These are phyloP conservation scores for Drosophila nebulosa DNA, from an alignment of 1,140 invertebrate genomes.

Conservation along the genomic window DNA sequence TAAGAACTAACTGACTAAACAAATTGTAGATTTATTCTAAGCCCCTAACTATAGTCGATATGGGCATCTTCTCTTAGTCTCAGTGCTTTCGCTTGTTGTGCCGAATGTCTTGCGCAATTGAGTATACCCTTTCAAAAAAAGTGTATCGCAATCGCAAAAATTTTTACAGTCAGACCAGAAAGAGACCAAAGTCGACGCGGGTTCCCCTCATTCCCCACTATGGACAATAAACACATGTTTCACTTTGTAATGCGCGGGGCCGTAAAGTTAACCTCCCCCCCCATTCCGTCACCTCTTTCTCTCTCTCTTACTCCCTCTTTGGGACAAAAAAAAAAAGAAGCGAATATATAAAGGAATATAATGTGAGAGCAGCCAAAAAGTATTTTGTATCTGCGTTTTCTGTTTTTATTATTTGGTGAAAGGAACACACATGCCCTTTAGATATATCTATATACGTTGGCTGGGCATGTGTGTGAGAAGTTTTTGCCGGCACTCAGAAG, in stretches of 20 bases:
- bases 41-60: too few relatives aligned
- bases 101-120: neutral
- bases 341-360: constrained; percentile 27
- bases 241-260: constrained; percentile 71
- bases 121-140: neutral
- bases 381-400: constrained; percentile 43
- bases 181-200: neutral
- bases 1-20: too few relatives aligned
- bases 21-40: too few relatives aligned
- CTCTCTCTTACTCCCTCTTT: neutral
- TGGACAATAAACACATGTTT: constrained; percentile 75
- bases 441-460: neutral
- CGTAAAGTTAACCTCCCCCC: constrained; percentile 48
- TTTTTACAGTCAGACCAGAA: constrained; percentile 37
- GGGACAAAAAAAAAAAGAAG: constrained; percentile 6
- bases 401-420: constrained; percentile 21
- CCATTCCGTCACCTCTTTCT: neutral
- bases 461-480: constrained; percentile 27
- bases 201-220: neutral
- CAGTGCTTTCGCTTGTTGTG: too few relatives aligned
- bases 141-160: neutral
- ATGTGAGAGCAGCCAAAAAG: constrained; percentile 59
- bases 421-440: constrained; percentile 61
- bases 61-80: too few relatives aligned
- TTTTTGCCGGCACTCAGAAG: constrained; percentile 37